A percentile compares a stretch with the other conserved stretches of the same genome.
Evolutionary conservation across 2,113 vertebrate species (phyloP).

Genomic region (Mesoclemmys tuberculata): DNA sequence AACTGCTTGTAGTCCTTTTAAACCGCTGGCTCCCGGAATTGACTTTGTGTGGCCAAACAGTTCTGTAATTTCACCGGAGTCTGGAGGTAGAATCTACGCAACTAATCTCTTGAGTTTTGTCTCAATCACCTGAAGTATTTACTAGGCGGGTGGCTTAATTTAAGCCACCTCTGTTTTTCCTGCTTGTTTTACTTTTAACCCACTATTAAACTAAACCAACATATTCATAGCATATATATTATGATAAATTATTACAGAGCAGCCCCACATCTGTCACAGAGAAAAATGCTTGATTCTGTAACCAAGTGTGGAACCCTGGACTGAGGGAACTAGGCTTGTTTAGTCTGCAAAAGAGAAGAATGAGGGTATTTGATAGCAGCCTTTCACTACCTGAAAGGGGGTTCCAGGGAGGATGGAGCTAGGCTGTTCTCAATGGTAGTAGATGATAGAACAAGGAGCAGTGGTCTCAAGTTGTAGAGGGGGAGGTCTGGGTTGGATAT

Average conservation of each 20-base stretch:
- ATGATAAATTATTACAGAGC: background rate
- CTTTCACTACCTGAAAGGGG: too few relatives aligned
- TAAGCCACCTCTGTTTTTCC: background rate
- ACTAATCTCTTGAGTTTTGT: constrained; percentile 20
- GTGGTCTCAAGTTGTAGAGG: too few relatives aligned
- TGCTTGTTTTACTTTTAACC: background rate
- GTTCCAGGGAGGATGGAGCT: too few relatives aligned
- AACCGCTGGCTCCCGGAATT: constrained; percentile 14
- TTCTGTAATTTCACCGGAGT: constrained; percentile 50
- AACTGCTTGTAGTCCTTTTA: constrained; percentile 9
- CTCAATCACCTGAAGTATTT: background rate
- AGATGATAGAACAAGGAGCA: too few relatives aligned
- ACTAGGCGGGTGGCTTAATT: background rate
- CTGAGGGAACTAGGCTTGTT: too few relatives aligned
- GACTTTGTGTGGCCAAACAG: constrained; percentile 43
- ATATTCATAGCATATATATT: background rate
- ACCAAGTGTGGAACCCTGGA: background rate
- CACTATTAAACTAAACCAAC: constrained; percentile 14
- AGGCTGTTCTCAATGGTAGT: too few relatives aligned
- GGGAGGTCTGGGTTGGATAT: too few relatives aligned
- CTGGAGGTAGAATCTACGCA: constrained; percentile 38
- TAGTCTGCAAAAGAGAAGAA: too few relatives aligned
- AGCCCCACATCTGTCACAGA: background rate
- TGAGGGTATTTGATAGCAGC: too few relatives aligned
- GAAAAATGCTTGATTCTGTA: background rate